Evolutionary conservation across 2,797 vertebrate species (phyloP), one percentile per base, ranked within the genome.

Genomic region (Heteromormyrus szaboi): DNA sequence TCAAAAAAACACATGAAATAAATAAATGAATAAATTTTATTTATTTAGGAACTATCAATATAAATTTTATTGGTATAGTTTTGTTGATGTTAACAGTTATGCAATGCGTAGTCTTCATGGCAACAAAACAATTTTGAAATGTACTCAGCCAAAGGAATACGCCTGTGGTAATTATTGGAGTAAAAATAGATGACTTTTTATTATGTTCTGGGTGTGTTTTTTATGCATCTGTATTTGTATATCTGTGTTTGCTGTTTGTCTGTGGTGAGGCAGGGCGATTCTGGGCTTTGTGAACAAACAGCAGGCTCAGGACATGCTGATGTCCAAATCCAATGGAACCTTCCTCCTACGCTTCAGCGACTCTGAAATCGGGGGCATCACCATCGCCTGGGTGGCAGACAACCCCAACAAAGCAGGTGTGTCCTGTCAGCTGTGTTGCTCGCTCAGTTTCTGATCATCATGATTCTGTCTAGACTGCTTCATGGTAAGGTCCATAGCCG

Each of bases 251-350:
- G 29, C 37, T 4, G 41, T 46, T 44, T 81, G 41, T 44, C 22
- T 59, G 46, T 72, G 8, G 9, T 85, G 48, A 89, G 85, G 56
- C 92, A 99, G 98, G 92, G 98, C 98, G 25, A 99, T 99, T 90
- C 91, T 99, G 92, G 98, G 98, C 87, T 99, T 99, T 88, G 97
- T 99, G 79, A 99, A 99, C 94, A 99, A 99, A 93, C 98, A 99
- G 92, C 98, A 98, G 91, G 98, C 98, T 0, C 98, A 99, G 11
- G 97, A 99, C 94, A 96, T 99, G 92, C 95, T 99, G 91, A 94
- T 99, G 93, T 99, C 97, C 92, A 99, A 99, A 94, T 97, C 98
- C 0, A 98, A 99, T 0, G 98, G 98, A 68, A 99, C 98, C 53
- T 99, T 99, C 93, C 96, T 99, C 5, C 95, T 99, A 91, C 95